Evolutionary conservation across 2,113 vertebrate genomes (phyloP).

Genomic region (Hippocampus barbouri): DNA sequence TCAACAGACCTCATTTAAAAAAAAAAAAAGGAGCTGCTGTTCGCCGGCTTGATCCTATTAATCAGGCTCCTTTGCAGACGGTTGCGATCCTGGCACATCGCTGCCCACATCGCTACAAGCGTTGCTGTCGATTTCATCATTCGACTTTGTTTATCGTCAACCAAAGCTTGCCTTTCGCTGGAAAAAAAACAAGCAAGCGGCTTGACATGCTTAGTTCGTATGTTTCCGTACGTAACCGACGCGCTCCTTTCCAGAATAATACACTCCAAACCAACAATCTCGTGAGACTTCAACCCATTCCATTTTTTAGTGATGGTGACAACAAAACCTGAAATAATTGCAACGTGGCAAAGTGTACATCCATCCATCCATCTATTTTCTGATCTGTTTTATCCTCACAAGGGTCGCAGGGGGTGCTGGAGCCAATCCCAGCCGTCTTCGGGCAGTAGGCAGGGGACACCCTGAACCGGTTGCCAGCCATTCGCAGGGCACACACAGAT

Average conservation of each 20-base stretch:
- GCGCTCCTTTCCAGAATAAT: too few relatives aligned
- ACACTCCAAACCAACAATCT: neutral
- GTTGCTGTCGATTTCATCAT: slow-evolving; percentile 62
- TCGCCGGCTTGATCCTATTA: slow-evolving; percentile 47
- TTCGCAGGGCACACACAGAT: too few relatives aligned
- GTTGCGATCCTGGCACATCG: slow-evolving; percentile 32
- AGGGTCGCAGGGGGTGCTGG: too few relatives aligned
- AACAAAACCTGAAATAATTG: too few relatives aligned
- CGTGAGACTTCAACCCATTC: neutral
- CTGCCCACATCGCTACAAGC: slow-evolving; percentile 37
- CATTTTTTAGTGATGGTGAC: neutral
- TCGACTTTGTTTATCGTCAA: slow-evolving; percentile 57
- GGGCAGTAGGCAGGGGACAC: too few relatives aligned
- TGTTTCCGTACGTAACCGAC: too few relatives aligned
- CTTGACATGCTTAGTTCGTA: neutral
- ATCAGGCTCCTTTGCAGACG: slow-evolving; percentile 51
- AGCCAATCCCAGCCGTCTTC: too few relatives aligned
- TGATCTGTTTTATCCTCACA: too few relatives aligned
- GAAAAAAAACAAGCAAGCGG: slow-evolving; percentile 6
- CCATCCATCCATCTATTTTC: too few relatives aligned
- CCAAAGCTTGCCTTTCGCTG: slow-evolving; percentile 32
- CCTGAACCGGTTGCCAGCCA: too few relatives aligned
- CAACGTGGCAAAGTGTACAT: too few relatives aligned
- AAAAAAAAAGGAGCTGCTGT: neutral
- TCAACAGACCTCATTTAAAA: slow-evolving; percentile 3